Percentiles rank a stretch among this genome's conserved stretches.
phyloP scores from a whole-genome alignment of 1,140 invertebrate species.

The Drosophila fuyamai region DNA sequence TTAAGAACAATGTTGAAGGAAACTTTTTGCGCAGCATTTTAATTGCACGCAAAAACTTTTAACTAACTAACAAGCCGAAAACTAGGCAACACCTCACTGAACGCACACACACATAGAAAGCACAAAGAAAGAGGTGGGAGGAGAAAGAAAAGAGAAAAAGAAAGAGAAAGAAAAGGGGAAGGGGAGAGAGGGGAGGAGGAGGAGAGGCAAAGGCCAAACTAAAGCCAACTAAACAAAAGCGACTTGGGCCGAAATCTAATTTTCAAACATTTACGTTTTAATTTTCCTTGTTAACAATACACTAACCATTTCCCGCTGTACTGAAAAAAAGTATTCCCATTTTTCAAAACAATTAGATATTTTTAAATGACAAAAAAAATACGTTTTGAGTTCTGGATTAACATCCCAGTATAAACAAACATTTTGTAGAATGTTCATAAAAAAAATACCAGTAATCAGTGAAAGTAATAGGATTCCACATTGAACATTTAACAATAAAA shows the following conservation, averaged over 20 bases:
- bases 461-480: too few relatives aligned
- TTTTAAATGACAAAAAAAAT: too few relatives aligned
- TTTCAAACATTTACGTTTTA: constrained; percentile 83
- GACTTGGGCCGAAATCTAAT: constrained; percentile 74
- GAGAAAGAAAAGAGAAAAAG: too few relatives aligned
- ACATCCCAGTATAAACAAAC: too few relatives aligned
- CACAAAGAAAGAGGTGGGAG: constrained; percentile 22
- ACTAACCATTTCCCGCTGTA: constrained; percentile 14
- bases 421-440: too few relatives aligned
- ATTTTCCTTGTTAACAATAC: constrained; percentile 81
- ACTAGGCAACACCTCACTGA: constrained; percentile 79
- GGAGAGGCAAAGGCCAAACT: constrained; percentile 9
- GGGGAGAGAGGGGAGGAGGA: neutral
- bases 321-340: neutral
- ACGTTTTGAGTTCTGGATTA: too few relatives aligned
- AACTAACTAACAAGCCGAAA: constrained; percentile 81
- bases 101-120: constrained; percentile 28
- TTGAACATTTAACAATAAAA: too few relatives aligned
- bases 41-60: constrained; percentile 82
- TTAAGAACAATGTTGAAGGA: constrained; percentile 78
- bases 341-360: too few relatives aligned
- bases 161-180: neutral
- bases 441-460: too few relatives aligned
- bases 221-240: constrained; percentile 68
- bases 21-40: constrained; percentile 82